Conservation (phyloP, 2,797 vertebrate species). For the Anolis apletophallus region DNA sequence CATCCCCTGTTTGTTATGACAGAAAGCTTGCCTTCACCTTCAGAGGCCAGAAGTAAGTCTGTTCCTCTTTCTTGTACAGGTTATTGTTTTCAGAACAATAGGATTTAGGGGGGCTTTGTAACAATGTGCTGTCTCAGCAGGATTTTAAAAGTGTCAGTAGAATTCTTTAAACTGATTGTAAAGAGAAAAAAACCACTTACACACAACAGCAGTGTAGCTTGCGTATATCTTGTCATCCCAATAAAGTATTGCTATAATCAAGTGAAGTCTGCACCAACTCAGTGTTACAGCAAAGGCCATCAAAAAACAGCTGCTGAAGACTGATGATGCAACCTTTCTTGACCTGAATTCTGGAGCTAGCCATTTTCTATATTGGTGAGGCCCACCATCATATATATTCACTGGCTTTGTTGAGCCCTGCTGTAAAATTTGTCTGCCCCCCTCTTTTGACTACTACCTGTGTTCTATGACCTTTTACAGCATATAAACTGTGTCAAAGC, state of each 20-base stretch:
- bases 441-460: slow-evolving; percentile 8
- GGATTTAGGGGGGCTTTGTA: neutral
- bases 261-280: slow-evolving; percentile 6
- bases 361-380: neutral
- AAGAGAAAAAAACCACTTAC: neutral
- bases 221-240: neutral
- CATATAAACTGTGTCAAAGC: neutral
- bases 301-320: slow-evolving; percentile 14
- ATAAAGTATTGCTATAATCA: slow-evolving; percentile 7
- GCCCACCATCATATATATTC: neutral
- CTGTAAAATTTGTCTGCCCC: neutral
- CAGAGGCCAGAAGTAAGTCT: no score
- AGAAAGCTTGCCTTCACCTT: neutral
- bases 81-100: neutral
- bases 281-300: slow-evolving; percentile 6
- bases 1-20: no score
- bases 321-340: neutral
- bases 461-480: slow-evolving; percentile 3
- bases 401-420: neutral
- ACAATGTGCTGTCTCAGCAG: neutral
- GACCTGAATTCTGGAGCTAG: neutral
- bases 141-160: neutral
- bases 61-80: neutral
- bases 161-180: neutral
- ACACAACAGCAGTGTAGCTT: neutral